Percentiles rank a stretch among this genome's conserved stretches.
phyloP scores from a whole-genome alignment of 2,797 vertebrate genomes.

The Megalops cyprinoides region DNA sequence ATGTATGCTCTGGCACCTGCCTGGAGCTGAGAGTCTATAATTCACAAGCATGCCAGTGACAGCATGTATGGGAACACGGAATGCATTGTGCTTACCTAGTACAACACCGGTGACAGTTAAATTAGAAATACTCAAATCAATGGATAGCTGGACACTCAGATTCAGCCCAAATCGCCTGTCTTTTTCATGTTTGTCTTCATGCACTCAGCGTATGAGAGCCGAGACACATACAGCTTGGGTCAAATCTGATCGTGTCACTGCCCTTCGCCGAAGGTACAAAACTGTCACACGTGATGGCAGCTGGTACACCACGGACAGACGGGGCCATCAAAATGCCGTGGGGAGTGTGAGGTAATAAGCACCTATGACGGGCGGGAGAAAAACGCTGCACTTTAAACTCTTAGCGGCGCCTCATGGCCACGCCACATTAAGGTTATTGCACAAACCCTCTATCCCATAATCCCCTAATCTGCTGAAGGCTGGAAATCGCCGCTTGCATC shows the following conservation, averaged over 20 bases:
- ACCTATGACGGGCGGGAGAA: background rate
- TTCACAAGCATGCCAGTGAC: background rate
- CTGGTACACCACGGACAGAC: background rate
- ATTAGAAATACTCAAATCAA: background rate
- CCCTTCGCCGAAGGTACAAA: background rate
- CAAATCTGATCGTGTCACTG: background rate
- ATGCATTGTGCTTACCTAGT: too few relatives aligned
- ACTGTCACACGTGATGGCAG: background rate
- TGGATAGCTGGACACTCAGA: too few relatives aligned
- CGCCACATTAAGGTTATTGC: slow-evolving; percentile 72
- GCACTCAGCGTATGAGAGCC: too few relatives aligned
- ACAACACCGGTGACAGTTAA: too few relatives aligned
- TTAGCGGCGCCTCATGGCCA: slow-evolving; percentile 19
- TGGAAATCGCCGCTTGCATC: slow-evolving; percentile 76
- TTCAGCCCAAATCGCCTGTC: too few relatives aligned
- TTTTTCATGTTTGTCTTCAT: too few relatives aligned
- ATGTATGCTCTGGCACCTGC: background rate
- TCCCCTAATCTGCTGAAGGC: slow-evolving; percentile 79
- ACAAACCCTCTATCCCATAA: slow-evolving; percentile 70
- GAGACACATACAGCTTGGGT: too few relatives aligned
- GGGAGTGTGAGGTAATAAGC: slow-evolving; percentile 5
- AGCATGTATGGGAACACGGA: too few relatives aligned
- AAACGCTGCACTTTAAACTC: slow-evolving; percentile 12
- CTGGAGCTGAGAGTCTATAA: background rate
- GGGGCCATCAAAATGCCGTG: background rate